Evolutionary conservation across 1,140 invertebrate species (phyloP).

Genomic region (Steinernema feltiae): DNA sequence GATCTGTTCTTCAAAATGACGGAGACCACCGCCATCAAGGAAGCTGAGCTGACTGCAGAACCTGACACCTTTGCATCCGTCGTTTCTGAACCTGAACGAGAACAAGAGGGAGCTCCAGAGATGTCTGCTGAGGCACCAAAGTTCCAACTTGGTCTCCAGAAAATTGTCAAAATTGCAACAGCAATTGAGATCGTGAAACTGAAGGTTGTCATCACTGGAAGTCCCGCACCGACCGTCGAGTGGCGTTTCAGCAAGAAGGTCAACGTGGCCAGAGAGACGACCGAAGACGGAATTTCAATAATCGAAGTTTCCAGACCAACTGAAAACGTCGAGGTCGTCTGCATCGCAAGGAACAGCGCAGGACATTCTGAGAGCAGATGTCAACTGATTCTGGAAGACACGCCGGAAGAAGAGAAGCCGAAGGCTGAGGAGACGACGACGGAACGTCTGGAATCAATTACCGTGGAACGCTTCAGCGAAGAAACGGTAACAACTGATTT

Average conservation of each 20-base stretch:
- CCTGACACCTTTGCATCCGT: too few relatives aligned
- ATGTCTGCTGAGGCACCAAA: background rate
- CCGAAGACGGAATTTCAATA: constrained; percentile 23
- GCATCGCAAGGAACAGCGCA: background rate
- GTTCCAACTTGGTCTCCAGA: background rate
- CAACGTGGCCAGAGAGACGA: constrained; percentile 12
- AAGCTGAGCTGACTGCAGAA: constrained; percentile 2
- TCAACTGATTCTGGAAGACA: background rate
- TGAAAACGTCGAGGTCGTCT: constrained; percentile 8
- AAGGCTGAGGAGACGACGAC: too few relatives aligned
- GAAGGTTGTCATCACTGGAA: constrained; percentile 26
- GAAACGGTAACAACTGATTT: too few relatives aligned
- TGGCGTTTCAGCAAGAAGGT: constrained; percentile 8
- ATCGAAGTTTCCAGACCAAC: constrained; percentile 9
- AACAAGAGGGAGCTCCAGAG: background rate
- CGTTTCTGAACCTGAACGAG: background rate
- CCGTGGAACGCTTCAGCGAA: too few relatives aligned
- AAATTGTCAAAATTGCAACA: background rate
- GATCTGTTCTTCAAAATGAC: too few relatives aligned
- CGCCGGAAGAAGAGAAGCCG: background rate
- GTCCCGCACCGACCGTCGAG: background rate
- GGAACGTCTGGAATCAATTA: too few relatives aligned
- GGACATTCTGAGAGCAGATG: background rate
- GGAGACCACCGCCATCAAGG: background rate
- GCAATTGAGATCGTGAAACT: background rate